Evolutionary conservation across 2,113 vertebrate species (phyloP).

Genomic region (Prinia subflava): DNA sequence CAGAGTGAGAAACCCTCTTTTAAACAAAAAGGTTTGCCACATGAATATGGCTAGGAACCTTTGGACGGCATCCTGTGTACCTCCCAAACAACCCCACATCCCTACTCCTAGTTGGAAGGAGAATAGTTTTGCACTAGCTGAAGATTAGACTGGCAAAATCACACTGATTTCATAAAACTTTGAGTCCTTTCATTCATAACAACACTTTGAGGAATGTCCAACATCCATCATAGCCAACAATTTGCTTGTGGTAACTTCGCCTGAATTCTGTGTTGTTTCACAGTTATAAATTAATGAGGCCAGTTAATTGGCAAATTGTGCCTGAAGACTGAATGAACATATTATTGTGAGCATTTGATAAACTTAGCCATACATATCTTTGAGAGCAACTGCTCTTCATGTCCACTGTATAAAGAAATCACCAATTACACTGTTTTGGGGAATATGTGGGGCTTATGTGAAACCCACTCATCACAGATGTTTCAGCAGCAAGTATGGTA

Average conservation of each 20-base stretch:
- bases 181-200: not conserved
- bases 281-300: slow-evolving; percentile 49
- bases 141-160: not conserved
- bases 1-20: not conserved
- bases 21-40: not conserved
- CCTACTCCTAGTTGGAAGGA: accelerated
- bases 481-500: not conserved
- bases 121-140: not conserved
- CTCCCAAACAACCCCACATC: not conserved
- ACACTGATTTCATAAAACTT: not conserved
- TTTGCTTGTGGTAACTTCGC: not conserved
- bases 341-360: slow-evolving; percentile 6
- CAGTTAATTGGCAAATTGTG: slow-evolving; percentile 28
- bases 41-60: not conserved
- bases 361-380: not conserved
- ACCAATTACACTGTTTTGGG: not conserved
- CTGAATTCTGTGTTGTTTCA: slow-evolving; percentile 31
- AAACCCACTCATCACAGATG: accelerated
- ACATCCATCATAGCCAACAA: not conserved
- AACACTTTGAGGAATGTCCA: not conserved
- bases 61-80: not conserved
- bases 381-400: not conserved
- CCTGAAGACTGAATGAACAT: not conserved
- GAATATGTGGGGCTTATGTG: not conserved
- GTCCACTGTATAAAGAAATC: not conserved